Base-by-base conservation (phyloP, 2,888 invertebrate species). In the Coremacera marginata region DNA sequence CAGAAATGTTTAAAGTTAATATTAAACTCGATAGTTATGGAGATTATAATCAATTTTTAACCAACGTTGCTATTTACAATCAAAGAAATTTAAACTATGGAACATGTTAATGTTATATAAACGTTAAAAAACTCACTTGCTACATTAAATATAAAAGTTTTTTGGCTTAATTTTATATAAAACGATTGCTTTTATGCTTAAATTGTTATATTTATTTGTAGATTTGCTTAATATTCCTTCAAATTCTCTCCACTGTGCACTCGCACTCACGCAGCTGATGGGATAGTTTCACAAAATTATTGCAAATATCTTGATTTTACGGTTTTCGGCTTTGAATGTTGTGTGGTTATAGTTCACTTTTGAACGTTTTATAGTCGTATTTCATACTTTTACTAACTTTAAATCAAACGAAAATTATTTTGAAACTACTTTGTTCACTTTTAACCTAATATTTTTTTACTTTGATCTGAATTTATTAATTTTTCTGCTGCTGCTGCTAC, bases 211-310 rank as follows among this genome's bases (percentile, higher is more conserved):
- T 16, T 34, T 27, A 16, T 67, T 44, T 67, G 5, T 67, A 19
- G 62, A 16, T 63, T 63, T 31, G 27, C 5, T 62, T 27, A 16
- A 11, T 31, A 27, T 62, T 19, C 49, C 49, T 25, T 11, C 49
- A 19, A 49, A 3, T 51, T 51, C 19, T 68, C 14, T 22, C 68
- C 51, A 68, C 68, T 68, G 51, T 68, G 25, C 68, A 49, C 16
- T 34, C 7, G 63, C 63, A 49, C 68, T 68, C 68, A 51, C 68
- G 68, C 68, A 68, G 68, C 68, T 68, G 68, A 68, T 51, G 49
- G 16, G 1, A 14, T 65, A 9, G 44, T 68, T 63, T 49, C 7
- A 22, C 31, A 51, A 68, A 68, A 68, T 63, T 63, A n/a, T n/a
- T 31, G 27, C 31, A 31, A 31, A 31, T 16, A n/a, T 8, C 31